Evolutionary conservation across 2,113 vertebrate genomes (phyloP).

Genomic region (Plotosus lineatus): DNA sequence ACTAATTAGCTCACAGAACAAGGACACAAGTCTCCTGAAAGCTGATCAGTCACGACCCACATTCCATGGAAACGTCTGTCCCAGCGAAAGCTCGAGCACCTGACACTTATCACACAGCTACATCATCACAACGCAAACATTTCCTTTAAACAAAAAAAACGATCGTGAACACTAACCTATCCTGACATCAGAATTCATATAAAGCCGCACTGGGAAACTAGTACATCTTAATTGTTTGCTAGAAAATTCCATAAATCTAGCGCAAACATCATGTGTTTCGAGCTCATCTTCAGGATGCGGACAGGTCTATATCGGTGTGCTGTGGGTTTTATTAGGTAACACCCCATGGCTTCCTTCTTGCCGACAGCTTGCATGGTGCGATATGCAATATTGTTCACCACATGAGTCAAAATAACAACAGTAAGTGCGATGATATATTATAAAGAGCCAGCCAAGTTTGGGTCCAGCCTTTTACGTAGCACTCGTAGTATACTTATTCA

Average conservation of each 20-base stretch:
- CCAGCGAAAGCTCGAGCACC: neutral
- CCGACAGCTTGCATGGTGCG: constrained; percentile 65
- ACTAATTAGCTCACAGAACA: neutral
- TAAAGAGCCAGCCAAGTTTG: constrained; percentile 52
- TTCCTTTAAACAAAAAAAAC: neutral
- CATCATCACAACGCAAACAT: neutral
- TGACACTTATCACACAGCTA: neutral
- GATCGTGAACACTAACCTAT: neutral
- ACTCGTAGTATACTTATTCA: too few relatives aligned
- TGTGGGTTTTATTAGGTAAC: constrained; percentile 56
- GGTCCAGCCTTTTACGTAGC: constrained; percentile 17
- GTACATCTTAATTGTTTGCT: neutral
- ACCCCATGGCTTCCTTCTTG: constrained; percentile 54
- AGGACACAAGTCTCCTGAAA: neutral
- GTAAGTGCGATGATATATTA: constrained; percentile 47
- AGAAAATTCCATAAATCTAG: neutral
- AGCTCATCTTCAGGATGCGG: neutral
- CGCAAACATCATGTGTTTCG: neutral
- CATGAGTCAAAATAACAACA: constrained; percentile 57
- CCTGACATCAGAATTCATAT: neutral
- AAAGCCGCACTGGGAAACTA: neutral
- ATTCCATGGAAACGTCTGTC: neutral
- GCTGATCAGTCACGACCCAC: neutral
- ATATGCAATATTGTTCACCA: constrained; percentile 48
- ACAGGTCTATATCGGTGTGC: neutral